These are phyloP conservation scores for Erebia ligea DNA, from an alignment of 2,888 invertebrate species.

Conservation along the genomic window DNA sequence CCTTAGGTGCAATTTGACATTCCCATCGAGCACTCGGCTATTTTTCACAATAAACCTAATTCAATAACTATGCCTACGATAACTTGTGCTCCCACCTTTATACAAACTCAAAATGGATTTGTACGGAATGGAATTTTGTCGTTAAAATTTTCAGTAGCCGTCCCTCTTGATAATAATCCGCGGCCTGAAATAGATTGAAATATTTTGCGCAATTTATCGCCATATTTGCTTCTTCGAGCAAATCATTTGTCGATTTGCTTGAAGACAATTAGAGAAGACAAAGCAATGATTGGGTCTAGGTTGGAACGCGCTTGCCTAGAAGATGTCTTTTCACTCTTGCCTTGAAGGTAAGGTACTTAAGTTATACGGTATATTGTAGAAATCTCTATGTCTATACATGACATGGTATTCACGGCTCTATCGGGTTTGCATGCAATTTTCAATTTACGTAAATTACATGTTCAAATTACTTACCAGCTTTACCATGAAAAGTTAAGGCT, in stretches of 20 bases:
- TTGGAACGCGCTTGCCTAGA: no score
- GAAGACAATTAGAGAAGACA: no score
- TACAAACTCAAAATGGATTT: constrained; percentile 5
- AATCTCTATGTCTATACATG: no score
- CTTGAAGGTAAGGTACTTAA: no score
- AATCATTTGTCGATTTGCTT: background rate
- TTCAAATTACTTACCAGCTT: background rate
- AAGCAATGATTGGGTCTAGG: no score
- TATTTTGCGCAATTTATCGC: constrained; percentile 3
- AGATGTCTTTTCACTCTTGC: no score
- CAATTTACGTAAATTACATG: background rate
- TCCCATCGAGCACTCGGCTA: no score
- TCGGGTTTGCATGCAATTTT: background rate
- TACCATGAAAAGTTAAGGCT: background rate
- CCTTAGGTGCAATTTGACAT: no score
- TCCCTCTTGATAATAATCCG: constrained; percentile 16
- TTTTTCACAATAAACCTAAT: no score
- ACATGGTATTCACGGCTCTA: no score
- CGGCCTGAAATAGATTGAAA: constrained; percentile 13
- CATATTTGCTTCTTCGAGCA: background rate
- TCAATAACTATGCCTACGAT: background rate
- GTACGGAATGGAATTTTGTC: constrained; percentile 24
- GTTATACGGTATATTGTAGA: no score
- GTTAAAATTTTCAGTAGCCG: constrained; percentile 21
- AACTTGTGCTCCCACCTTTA: constrained; percentile 13